Base-by-base conservation (phyloP, 2,113 vertebrate species). In the Meles meles region DNA sequence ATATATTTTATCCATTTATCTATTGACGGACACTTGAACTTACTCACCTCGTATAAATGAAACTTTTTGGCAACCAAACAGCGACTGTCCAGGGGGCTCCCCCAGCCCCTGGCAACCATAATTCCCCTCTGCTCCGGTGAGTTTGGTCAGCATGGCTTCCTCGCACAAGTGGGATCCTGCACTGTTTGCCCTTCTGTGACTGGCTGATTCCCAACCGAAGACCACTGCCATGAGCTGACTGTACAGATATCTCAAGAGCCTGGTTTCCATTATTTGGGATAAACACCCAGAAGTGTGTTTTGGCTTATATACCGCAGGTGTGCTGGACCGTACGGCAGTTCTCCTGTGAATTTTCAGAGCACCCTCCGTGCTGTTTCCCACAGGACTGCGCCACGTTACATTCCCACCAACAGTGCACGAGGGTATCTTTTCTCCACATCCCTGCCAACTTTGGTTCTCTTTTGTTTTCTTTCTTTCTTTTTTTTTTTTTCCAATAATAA, bases 91-190 rank as follows among this genome's bases (percentile, higher is more conserved):
- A 9, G 3, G 20, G 12, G 12, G 39, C 18, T 6, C 14, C 23
- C 52, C 55, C 18, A 29, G 72, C 12, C 18, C 2, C 21, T 14
- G 12, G 85, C 4, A 2, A 12, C 13, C 52, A 14, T 2, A 72
- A 72, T 7, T 39, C 47, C 23, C 7, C 10, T 20, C 13, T 82
- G 42, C 34, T 72, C 34, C 13, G 4, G 5, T 10, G 34, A 52
- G 13, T 13, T 57, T 31, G 23, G 37, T 34, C 34, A 0, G 59
- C 14, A 8, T 7, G 2, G 42, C 61, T 52, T 14, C 27, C 6
- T 18, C 20, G 3, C 0, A 6, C 4, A 14, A 10, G 3, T 18
- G n/a, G 65, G 34, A 27, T 52, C 21, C 9, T 7, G 9, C 52
- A 27, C 55, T 9, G 31, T 23, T 7, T 49, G 17, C 34, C 18